Base-by-base conservation (phyloP, 2,113 vertebrate species). In the Melanerpes formicivorus region DNA sequence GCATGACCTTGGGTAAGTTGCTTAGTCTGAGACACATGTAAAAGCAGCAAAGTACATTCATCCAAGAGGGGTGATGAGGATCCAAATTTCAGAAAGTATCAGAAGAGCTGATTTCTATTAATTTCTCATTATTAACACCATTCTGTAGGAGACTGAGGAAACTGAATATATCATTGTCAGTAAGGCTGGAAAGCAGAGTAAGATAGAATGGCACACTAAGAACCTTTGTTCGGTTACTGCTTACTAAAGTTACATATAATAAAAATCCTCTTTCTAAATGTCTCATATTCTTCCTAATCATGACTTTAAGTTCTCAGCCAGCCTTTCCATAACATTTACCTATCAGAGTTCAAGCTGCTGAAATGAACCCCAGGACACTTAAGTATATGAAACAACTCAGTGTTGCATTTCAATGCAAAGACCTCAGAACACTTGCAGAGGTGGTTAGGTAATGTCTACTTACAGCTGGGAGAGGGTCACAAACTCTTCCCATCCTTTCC, bases 1-100 rank as follows among this genome's bases (percentile, higher is more conserved):
- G 26, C 50, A 25, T 55, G 70, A 90, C 83, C 88, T 94, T 73
- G 59, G 29, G 18, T n/a, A 78, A 90, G n/a, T 91, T 65, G 46
- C 32, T 86, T 72, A 66, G 14, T 62, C 30, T 52, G 42, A 79
- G 67, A 75, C 1, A 13, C 0, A 0, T 5, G 21, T 14, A 34
- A 70, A 92, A 84, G 42, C 63, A 63, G 30, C 16, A 32, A 87
- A 87, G 34, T 34, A 40, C 18, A 19, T 76, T 87, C 5, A 81
- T 63, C 42, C 37, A 84, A n/a, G 29, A 79, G 18, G 60, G 79
- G 14, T 5, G 14, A 59, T 23, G 3, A 69, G 21, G 16, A 66
- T 37, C 29, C 34, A 89, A 73, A 70, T n/a, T 80, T 26, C 40
- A 78, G 65, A 78, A 88, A 88, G 34, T 48, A 86, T 67, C 50